phyloP scores from a whole-genome alignment of 2,113 vertebrate species.

The Hippocampus guttulatus region DNA sequence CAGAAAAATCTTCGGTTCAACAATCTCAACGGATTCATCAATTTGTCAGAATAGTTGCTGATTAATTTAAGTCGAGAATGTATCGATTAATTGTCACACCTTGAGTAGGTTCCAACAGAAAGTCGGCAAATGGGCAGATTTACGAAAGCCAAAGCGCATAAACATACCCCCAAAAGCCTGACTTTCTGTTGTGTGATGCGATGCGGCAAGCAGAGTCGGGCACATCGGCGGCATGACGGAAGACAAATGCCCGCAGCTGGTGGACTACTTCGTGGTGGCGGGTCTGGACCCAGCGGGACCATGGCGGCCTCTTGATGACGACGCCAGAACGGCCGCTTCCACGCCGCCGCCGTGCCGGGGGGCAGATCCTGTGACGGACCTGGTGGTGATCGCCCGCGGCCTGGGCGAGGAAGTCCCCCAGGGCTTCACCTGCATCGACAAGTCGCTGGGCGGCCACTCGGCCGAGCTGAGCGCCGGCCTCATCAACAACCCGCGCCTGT shows the following conservation, averaged over 20 bases:
- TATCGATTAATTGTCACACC: too few relatives aligned
- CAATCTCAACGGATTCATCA: too few relatives aligned
- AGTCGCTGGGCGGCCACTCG: conserved; percentile 79
- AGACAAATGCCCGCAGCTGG: conserved; percentile 89
- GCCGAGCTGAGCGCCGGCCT: conserved; percentile 87
- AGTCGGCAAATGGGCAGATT: too few relatives aligned
- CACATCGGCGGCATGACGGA: conserved; percentile 79
- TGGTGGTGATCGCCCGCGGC: conserved; percentile 84
- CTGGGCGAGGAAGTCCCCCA: conserved; percentile 90
- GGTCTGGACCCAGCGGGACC: conserved; percentile 73
- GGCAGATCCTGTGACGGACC: conserved; percentile 82
- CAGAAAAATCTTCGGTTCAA: too few relatives aligned
- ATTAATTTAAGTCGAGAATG: too few relatives aligned
- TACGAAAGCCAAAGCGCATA: too few relatives aligned
- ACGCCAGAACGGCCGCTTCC: conserved; percentile 51
- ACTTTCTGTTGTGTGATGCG: background rate
- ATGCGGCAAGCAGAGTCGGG: conserved; percentile 47
- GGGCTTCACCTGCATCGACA: conserved; percentile 94
- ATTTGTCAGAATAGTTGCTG: too few relatives aligned
- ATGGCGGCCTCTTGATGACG: conserved; percentile 77
- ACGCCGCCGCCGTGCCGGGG: conserved; percentile 53
- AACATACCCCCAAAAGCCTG: background rate
- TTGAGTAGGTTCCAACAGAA: too few relatives aligned
- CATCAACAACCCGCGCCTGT: conserved; percentile 88
- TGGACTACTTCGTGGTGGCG: conserved; percentile 94